Evolutionary conservation across 1,140 invertebrate genomes (phyloP).

Genomic region (Caenorhabditis inopinata): DNA sequence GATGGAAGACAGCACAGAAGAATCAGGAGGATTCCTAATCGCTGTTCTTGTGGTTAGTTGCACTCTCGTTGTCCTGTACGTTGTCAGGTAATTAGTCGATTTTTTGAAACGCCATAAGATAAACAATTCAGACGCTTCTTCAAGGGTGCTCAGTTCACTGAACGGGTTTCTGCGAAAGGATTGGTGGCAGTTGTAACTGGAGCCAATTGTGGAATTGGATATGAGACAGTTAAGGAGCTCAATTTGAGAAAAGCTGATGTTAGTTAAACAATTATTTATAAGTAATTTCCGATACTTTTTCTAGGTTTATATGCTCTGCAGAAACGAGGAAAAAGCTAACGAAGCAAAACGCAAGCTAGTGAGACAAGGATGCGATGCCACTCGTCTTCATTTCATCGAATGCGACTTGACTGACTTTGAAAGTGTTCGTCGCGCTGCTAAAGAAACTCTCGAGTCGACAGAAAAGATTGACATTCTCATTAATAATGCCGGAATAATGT

Average conservation of each 20-base stretch:
- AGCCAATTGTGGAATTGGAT: conserved; percentile 48
- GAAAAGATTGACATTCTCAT: conserved; percentile 31
- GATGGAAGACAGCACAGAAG: no score
- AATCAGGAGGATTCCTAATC: not conserved
- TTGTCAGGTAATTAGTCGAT: not conserved
- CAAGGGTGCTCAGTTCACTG: conserved; percentile 50
- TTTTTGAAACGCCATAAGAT: not conserved
- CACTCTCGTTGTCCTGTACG: not conserved
- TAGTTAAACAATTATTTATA: not conserved
- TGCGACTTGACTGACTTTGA: conserved; percentile 30
- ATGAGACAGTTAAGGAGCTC: conserved; percentile 39
- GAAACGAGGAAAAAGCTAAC: conserved; percentile 43
- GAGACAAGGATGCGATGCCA: conserved; percentile 19
- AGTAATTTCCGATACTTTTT: not conserved
- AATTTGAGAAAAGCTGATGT: conserved; percentile 47
- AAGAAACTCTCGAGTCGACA: not conserved
- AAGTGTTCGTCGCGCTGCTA: not conserved
- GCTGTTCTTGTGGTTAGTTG: not conserved
- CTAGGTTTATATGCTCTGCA: conserved; percentile 48
- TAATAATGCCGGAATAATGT: conserved; percentile 54
- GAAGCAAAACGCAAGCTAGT: conserved; percentile 41
- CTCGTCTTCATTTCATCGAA: conserved; percentile 32
- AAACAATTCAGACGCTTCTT: conserved; percentile 34
- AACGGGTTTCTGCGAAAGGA: conserved; percentile 46
- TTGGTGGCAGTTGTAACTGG: conserved; percentile 44